These are phyloP conservation scores for Eupithecia vulgata DNA, from an alignment of 2,888 invertebrate species.

Conservation along the genomic window DNA sequence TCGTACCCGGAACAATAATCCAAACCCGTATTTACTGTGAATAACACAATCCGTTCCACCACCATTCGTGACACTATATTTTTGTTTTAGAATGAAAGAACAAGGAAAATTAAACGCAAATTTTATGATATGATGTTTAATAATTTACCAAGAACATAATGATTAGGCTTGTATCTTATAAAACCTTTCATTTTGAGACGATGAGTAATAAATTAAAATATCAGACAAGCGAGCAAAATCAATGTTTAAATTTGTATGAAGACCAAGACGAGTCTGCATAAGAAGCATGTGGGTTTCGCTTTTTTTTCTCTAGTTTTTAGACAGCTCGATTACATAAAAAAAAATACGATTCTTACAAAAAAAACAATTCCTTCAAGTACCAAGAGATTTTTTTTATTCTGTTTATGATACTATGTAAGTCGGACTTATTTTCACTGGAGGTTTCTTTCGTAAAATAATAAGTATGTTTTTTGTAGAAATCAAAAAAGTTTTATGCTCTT, in stretches of 20 bases:
- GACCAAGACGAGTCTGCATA: not conserved
- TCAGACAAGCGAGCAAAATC: slow-evolving; percentile 32
- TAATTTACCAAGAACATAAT: slow-evolving; percentile 20
- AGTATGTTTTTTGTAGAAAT: not conserved
- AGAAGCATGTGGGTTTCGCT: not conserved
- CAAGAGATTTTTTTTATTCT: not conserved
- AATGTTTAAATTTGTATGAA: slow-evolving; percentile 18
- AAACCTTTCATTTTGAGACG: slow-evolving; percentile 24
- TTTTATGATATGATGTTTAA: not conserved
- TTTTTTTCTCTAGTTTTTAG: not conserved
- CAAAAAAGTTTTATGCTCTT: not conserved
- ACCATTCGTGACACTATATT: not conserved
- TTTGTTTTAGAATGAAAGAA: not conserved
- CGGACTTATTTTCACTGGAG: not conserved
- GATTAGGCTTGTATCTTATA: slow-evolving; percentile 11
- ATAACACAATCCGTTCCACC: no score
- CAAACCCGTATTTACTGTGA: not conserved
- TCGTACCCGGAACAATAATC: not conserved
- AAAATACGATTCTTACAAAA: not conserved
- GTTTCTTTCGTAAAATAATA: not conserved
- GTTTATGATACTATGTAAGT: not conserved
- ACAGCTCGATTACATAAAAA: no score
- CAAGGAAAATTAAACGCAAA: slow-evolving; percentile 5
- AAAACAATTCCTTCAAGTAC: not conserved
- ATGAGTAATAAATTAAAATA: slow-evolving; percentile 36